Conservation (phyloP, 1,140 invertebrate genomes). For the Whitmania pigra region DNA sequence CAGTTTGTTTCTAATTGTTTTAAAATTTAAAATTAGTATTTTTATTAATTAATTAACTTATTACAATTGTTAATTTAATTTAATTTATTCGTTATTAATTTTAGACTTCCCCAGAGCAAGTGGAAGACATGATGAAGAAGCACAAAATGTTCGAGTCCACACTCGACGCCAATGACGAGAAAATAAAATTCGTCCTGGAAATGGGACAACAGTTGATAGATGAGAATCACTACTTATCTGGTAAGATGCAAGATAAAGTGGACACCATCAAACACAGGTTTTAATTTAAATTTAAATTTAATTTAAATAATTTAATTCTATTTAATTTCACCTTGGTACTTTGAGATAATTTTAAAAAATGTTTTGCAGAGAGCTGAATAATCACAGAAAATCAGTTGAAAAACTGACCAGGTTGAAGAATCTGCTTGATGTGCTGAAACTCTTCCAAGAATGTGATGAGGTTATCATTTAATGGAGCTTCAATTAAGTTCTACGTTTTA, state of each 20-base stretch:
- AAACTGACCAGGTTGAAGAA: constrained; percentile 86
- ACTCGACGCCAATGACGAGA: constrained; percentile 99
- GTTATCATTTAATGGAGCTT: constrained; percentile 29
- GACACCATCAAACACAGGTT: constrained; percentile 73
- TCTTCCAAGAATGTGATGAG: constrained; percentile 94
- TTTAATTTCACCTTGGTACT: not conserved
- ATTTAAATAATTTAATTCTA: not conserved
- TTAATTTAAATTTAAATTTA: not conserved
- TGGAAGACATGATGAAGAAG: constrained; percentile 88
- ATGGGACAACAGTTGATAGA: constrained; percentile 78
- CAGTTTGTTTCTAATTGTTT: constrained; percentile 45
- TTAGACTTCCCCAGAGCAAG: constrained; percentile 65
- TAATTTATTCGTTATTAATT: not conserved
- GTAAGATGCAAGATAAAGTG: constrained; percentile 89
- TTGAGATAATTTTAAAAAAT: not conserved
- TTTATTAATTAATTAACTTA: no score
- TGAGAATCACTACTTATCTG: constrained; percentile 73
- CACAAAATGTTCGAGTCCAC: constrained; percentile 97
- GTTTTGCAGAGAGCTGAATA: constrained; percentile 54
- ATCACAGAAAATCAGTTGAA: constrained; percentile 75
- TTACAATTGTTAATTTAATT: no score
- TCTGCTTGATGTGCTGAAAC: constrained; percentile 83
- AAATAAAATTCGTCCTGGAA: constrained; percentile 85
- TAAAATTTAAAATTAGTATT: constrained; percentile 4
- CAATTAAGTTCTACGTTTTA: no score